A percentile compares a stretch with the other conserved stretches of the same genome.
Evolutionary conservation across 2,888 invertebrate genomes (phyloP).

Genomic region (Pachymerium ferrugineum): DNA sequence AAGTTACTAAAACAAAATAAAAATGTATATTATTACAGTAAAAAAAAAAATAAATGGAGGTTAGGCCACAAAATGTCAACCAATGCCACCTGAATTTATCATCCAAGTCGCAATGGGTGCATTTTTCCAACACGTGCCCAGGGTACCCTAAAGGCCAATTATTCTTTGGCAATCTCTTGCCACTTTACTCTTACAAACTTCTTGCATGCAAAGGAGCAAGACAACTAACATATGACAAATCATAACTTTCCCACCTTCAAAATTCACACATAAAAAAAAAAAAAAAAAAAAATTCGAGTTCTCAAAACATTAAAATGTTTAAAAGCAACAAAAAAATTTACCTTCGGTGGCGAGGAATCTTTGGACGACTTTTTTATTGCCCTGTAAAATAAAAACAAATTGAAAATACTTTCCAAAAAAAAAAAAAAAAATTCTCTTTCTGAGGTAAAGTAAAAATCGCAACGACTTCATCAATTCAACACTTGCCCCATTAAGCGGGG

Average conservation of each 20-base stretch:
- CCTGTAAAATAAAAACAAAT: constrained; percentile 1
- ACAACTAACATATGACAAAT: neutral
- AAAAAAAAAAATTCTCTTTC: neutral
- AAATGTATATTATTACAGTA: too few relatives aligned
- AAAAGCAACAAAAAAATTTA: neutral
- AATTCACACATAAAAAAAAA: neutral
- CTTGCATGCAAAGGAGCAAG: neutral
- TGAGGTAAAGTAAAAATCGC: neutral
- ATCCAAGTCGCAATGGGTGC: constrained; percentile 3
- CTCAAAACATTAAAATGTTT: too few relatives aligned
- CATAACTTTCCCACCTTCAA: neutral
- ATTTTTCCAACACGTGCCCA: neutral
- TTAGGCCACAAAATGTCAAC: too few relatives aligned
- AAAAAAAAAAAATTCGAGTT: neutral
- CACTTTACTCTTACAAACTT: neutral
- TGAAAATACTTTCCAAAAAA: neutral
- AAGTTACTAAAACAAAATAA: too few relatives aligned
- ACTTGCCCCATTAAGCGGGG: neutral
- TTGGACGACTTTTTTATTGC: constrained; percentile 8
- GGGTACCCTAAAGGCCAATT: constrained; percentile 13
- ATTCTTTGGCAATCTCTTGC: neutral
- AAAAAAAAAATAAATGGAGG: too few relatives aligned
- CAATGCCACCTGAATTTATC: neutral
- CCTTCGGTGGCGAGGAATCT: neutral
- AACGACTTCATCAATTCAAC: neutral